A percentile compares a stretch with the other conserved stretches of the same genome.
phyloP scores from a whole-genome alignment of 2,888 invertebrate species.

The Trypoxylon attenuatum region DNA sequence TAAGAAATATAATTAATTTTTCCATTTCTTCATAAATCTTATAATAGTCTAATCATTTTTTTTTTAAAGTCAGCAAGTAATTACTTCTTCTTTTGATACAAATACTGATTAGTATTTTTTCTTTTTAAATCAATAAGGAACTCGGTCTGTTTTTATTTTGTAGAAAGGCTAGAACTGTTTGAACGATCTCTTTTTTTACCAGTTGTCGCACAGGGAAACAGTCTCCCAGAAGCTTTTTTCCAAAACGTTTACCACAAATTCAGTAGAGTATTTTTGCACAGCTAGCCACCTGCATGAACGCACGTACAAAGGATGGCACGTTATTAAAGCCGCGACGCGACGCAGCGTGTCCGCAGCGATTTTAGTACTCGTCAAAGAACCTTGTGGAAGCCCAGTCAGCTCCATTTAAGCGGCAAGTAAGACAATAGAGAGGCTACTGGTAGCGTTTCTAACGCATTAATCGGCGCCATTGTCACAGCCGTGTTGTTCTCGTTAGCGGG shows the following conservation, averaged over 20 bases:
- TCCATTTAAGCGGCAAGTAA: constrained; percentile 28
- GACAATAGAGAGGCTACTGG: constrained; percentile 1
- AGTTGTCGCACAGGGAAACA: no score
- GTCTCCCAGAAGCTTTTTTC: no score
- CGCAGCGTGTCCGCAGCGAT: not conserved
- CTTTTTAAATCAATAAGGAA: no score
- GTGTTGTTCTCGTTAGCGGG: constrained; percentile 24
- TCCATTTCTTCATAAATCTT: no score
- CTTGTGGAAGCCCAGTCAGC: constrained; percentile 7
- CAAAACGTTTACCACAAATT: not conserved
- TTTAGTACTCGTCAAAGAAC: not conserved
- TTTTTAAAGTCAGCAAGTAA: not conserved
- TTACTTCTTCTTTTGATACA: not conserved
- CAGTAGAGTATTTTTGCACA: not conserved
- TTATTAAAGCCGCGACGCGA: not conserved
- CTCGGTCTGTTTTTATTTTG: no score
- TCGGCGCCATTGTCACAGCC: constrained; percentile 33
- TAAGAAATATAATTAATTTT: no score
- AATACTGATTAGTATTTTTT: no score
- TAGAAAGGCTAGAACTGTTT: no score
- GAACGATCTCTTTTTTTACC: no score
- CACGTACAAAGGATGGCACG: not conserved
- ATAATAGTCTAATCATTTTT: no score
- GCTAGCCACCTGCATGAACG: not conserved
- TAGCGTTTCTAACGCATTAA: constrained; percentile 37